Base-by-base conservation (phyloP, 2,888 invertebrate species). In the Chymomyza fuscimana region DNA sequence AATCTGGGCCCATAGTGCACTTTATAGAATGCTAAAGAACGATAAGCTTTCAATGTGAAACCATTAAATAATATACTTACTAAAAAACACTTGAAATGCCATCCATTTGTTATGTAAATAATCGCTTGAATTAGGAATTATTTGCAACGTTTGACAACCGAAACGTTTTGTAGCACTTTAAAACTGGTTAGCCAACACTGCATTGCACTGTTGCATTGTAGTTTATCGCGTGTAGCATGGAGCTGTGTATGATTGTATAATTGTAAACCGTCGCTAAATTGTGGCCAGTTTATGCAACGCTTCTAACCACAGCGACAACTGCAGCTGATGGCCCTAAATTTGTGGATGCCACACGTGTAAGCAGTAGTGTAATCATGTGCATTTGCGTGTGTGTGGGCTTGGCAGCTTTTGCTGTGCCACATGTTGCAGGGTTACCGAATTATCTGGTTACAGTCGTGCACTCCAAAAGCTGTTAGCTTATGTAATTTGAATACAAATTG, bases 391-490 rank as follows among this genome's bases (percentile, higher is more conserved):
- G 52, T 54, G 52, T 54, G 52, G 15, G 52, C 40, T 46, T 54
- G 54, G 15, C 54, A 16, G 54, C 54, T 19, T 54, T 52, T 16
- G 9, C 54, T n/a, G 54, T 5, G 19, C 54, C 40, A 46, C 40
- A 46, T 46, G 40, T 46, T 46, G 40, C 40, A 46, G 40, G 52
- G 29, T 52, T 51, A 51, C 69, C 67, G 79, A 76, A 78, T 78
- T 71, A 71, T 78, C 65, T 76, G 77, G 70, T 76, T 67, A 67
- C 77, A 72, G 63, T 69, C 65, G 72, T 67, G 12, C 40, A 46
- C 40, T 46, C 40, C 40, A 46, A 10, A 46, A 46, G 12, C 40
- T 12, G 40, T 46, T 46, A 46, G 40, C 40, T 46, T 46, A 46
- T 70, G 76, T 70, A 68, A 76, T 79, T 76, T 69, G 66, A 69